phyloP scores from a whole-genome alignment of 2,888 invertebrate genomes.

The Hybos culiciformis region DNA sequence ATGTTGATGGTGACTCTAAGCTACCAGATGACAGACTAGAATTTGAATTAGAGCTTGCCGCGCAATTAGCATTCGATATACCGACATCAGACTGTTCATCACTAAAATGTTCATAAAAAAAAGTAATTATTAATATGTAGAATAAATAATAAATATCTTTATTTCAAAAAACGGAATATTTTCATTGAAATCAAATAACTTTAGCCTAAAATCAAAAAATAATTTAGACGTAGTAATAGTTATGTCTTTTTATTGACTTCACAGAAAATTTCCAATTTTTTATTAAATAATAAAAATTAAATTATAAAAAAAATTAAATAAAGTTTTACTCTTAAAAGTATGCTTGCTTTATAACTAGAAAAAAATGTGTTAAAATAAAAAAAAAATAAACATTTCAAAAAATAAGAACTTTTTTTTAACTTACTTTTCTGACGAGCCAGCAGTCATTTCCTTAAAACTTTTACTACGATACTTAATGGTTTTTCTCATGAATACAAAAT shows the following conservation, averaged over 20 bases:
- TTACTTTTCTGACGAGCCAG: neutral
- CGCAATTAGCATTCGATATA: constrained; percentile 42
- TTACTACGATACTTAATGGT: constrained; percentile 22
- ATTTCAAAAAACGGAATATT: too few species aligned
- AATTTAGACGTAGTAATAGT: too few species aligned
- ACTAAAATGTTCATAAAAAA: constrained; percentile 41
- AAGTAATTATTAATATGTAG: constrained; percentile 10
- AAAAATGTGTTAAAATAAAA: too few species aligned
- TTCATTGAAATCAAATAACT: too few species aligned
- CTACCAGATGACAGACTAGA: constrained; percentile 37
- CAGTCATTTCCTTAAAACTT: constrained; percentile 26
- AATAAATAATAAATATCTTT: neutral
- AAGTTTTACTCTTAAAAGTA: neutral
- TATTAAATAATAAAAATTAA: neutral
- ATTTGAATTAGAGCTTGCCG: constrained; percentile 59
- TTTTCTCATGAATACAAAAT: neutral
- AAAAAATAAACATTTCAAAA: too few species aligned
- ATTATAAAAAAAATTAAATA: neutral
- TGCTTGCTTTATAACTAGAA: too few species aligned
- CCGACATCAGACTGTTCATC: constrained; percentile 47
- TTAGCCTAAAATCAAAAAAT: too few species aligned
- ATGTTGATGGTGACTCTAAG: constrained; percentile 60
- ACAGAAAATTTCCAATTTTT: neutral
- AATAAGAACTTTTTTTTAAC: too few species aligned
- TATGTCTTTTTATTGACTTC: too few species aligned